phyloP scores from a whole-genome alignment of 2,888 invertebrate genomes.

The Orthosia gracilis region DNA sequence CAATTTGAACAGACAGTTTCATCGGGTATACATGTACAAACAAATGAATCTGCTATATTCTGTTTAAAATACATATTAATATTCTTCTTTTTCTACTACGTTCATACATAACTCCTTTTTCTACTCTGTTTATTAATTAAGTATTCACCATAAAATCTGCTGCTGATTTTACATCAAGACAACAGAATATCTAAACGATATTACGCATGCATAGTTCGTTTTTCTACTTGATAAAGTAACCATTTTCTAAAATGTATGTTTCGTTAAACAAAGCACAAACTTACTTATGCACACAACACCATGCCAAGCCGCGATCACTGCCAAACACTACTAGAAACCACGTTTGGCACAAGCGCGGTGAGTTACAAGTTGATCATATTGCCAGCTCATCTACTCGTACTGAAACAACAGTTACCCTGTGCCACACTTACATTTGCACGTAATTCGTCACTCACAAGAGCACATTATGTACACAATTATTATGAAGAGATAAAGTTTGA shows the following conservation, averaged over 20 bases:
- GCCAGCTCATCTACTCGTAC: not conserved
- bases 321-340: constrained; percentile 19
- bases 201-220: not conserved
- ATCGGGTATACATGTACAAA: too few relatives aligned
- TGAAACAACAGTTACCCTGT: not conserved
- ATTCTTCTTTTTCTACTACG: too few relatives aligned
- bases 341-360: constrained; percentile 2
- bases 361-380: constrained; percentile 20
- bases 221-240: not conserved
- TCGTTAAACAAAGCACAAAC: constrained; percentile 2
- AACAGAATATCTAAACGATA: too few relatives aligned
- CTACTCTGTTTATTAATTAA: too few relatives aligned
- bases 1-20: not conserved
- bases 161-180: too few relatives aligned
- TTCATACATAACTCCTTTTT: too few relatives aligned
- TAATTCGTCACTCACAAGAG: not conserved
- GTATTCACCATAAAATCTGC: too few relatives aligned
- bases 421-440: not conserved
- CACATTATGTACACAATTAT: not conserved
- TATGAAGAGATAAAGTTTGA: too few relatives aligned
- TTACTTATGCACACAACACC: not conserved
- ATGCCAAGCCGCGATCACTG: constrained; percentile 8
- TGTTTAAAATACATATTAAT: too few relatives aligned
- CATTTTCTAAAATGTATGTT: constrained; percentile 3
- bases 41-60: too few relatives aligned